Evolutionary conservation across 1,140 invertebrate genomes (phyloP).

Genomic region (Rhyacophila brunnea): DNA sequence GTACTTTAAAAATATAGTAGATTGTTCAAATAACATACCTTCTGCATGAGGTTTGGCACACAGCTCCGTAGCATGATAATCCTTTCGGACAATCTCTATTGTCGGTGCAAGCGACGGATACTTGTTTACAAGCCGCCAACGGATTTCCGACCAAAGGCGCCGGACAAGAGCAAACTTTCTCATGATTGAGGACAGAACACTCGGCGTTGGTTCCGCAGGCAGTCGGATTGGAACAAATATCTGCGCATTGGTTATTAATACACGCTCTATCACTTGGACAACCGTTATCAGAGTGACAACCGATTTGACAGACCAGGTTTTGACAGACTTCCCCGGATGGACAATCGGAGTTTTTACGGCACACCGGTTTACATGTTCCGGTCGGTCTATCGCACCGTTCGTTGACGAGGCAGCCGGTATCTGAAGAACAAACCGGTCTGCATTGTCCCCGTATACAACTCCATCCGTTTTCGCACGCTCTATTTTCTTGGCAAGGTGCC

Average conservation of each 20-base stretch:
- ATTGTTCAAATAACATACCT: slow-evolving; percentile 48
- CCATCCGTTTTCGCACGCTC: slow-evolving; percentile 67
- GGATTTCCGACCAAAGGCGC: slow-evolving; percentile 72
- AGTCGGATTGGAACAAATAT: slow-evolving; percentile 71
- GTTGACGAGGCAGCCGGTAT: slow-evolving; percentile 74
- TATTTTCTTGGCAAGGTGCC: slow-evolving; percentile 67
- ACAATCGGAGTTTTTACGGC: slow-evolving; percentile 76
- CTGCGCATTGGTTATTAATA: slow-evolving; percentile 71
- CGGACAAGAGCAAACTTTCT: slow-evolving; percentile 72
- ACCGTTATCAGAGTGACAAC: slow-evolving; percentile 78
- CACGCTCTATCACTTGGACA: slow-evolving; percentile 71
- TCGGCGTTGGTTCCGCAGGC: slow-evolving; percentile 82
- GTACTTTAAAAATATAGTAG: slow-evolving; percentile 8
- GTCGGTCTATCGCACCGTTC: slow-evolving; percentile 65
- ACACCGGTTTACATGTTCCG: slow-evolving; percentile 69
- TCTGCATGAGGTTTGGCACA: slow-evolving; percentile 73
- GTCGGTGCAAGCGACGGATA: slow-evolving; percentile 59
- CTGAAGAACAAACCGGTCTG: slow-evolving; percentile 71
- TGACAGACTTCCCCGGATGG: slow-evolving; percentile 81
- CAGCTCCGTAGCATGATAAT: slow-evolving; percentile 70
- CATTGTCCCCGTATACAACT: slow-evolving; percentile 73
- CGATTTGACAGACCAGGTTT: slow-evolving; percentile 70
- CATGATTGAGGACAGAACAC: slow-evolving; percentile 69
- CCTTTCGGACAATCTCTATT: slow-evolving; percentile 66
- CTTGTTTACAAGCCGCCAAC: slow-evolving; percentile 67